These are phyloP conservation scores for Catamblyrhynchus diadema DNA, from an alignment of 2,797 vertebrate genomes.

Conservation along the genomic window DNA sequence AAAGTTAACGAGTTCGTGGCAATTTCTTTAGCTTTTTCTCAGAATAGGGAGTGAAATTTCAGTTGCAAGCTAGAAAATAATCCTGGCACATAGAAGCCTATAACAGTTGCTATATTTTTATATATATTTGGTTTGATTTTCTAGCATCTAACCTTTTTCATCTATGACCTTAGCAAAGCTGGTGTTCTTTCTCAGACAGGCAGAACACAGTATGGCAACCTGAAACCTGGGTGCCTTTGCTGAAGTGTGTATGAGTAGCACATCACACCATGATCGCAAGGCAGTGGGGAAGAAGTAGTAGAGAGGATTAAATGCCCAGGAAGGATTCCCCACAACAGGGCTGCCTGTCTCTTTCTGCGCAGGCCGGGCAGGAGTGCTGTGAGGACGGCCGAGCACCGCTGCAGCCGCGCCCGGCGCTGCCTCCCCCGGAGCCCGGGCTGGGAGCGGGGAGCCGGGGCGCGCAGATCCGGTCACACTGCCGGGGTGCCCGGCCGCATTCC, in stretches of 20 bases:
- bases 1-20: neutral
- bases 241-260: accelerated
- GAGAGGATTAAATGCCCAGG: constrained; percentile 59
- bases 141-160: neutral
- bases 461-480: neutral
- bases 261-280: neutral
- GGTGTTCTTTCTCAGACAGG: neutral
- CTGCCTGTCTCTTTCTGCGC: neutral
- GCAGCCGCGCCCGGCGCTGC: neutral
- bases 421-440: neutral
- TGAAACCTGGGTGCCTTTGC: neutral
- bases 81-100: neutral
- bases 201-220: neutral
- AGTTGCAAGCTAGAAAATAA: neutral
- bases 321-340: constrained; percentile 50
- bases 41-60: neutral
- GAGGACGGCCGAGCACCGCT: neutral
- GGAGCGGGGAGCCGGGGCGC: neutral
- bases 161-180: neutral
- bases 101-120: neutral
- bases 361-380: neutral
- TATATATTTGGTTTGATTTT: neutral
- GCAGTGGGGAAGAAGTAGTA: constrained; percentile 45
- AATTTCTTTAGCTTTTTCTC: neutral
- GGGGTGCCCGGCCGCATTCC: constrained; percentile 81